Conservation (phyloP, 2,797 vertebrate species). For the Zenarchopterus dispar region DNA sequence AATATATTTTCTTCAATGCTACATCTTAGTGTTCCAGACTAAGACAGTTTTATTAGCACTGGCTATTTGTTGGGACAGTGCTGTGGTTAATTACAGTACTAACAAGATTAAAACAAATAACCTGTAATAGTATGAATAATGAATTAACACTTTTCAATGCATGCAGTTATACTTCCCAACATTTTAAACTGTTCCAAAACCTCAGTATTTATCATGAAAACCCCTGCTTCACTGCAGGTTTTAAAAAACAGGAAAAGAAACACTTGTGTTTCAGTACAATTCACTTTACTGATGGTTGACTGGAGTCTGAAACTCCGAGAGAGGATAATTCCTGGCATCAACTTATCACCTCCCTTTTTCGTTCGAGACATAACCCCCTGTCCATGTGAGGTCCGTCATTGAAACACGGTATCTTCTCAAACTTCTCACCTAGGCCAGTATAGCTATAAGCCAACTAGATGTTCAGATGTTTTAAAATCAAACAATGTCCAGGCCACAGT, state of each 20-base stretch:
- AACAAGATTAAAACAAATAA: too few species aligned
- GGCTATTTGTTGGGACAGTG: too few species aligned
- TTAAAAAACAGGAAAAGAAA: conserved; percentile 29
- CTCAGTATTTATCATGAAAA: not conserved
- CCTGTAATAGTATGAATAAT: too few species aligned
- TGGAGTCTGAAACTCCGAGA: conserved; percentile 69
- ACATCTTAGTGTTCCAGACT: too few species aligned
- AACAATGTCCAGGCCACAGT: conserved; percentile 55
- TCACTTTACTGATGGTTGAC: conserved; percentile 75
- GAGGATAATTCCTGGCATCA: conserved; percentile 69
- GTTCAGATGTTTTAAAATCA: conserved; percentile 59
- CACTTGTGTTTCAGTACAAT: conserved; percentile 45
- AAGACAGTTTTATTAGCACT: too few species aligned
- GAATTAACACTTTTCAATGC: too few species aligned
- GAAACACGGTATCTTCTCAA: conserved; percentile 65
- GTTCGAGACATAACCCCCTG: conserved; percentile 54
- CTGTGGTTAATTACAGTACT: too few species aligned
- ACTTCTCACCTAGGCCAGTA: conserved; percentile 60
- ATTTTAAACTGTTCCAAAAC: not conserved
- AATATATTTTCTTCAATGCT: too few species aligned
- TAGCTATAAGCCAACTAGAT: conserved; percentile 45
- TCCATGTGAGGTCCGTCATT: conserved; percentile 64
- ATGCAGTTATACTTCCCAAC: not conserved
- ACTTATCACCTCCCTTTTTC: conserved; percentile 64
- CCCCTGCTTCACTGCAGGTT: conserved; percentile 2